These are phyloP conservation scores for Antigone vipio DNA, from an alignment of 2,113 vertebrate species.

Conservation along the genomic window DNA sequence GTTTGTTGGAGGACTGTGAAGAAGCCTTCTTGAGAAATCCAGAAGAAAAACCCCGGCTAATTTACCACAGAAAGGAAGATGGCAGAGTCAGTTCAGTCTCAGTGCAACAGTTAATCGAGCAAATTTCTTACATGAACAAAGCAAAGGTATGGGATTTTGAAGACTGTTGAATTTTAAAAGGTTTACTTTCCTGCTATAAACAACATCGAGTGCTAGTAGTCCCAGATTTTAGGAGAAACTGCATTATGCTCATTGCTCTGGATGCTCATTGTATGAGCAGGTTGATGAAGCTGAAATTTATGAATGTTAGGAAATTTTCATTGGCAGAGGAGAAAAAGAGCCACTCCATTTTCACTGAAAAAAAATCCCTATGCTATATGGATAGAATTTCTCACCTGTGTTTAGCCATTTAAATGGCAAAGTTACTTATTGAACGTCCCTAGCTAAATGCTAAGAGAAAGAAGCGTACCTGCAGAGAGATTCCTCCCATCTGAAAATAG, in stretches of 20 bases:
- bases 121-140: slow-evolving; percentile 81
- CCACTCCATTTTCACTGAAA: neutral
- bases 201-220: neutral
- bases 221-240: neutral
- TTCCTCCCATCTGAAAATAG: neutral
- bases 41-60: slow-evolving; percentile 87
- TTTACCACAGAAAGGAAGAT: slow-evolving; percentile 83
- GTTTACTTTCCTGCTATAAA: neutral
- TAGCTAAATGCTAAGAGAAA: neutral
- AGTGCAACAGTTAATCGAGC: slow-evolving; percentile 85
- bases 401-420: neutral
- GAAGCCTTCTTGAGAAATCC: slow-evolving; percentile 92
- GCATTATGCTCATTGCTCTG: neutral
- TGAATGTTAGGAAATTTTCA: neutral
- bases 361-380: accelerated
- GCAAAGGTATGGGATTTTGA: slow-evolving; percentile 80
- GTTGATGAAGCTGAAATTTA: neutral
- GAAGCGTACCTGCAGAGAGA: neutral
- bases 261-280: neutral
- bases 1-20: slow-evolving; percentile 88
- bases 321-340: neutral
- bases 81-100: slow-evolving; percentile 70
- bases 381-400: neutral
- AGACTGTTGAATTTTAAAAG: neutral
- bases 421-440: neutral